Evolutionary conservation across 2,797 vertebrate genomes (phyloP).

Genomic region (Myiotriccus ornatus): DNA sequence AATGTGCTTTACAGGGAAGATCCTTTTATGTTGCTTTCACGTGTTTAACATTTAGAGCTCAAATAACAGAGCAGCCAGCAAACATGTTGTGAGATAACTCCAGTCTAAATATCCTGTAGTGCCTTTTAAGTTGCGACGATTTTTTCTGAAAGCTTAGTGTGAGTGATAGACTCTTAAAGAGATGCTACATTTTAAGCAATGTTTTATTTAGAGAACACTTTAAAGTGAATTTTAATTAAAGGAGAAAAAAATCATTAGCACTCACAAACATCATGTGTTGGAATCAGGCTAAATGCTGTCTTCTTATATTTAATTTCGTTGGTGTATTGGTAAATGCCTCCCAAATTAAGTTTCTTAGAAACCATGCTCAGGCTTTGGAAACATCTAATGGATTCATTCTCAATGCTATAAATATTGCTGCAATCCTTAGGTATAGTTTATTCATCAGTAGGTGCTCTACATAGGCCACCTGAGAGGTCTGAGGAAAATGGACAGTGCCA

Average conservation of each 20-base stretch:
- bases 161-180: constrained; percentile 19
- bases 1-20: constrained; percentile 38
- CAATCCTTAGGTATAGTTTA: background rate
- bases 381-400: background rate
- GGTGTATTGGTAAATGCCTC: background rate
- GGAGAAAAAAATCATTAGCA: background rate
- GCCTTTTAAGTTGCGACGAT: background rate
- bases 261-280: background rate
- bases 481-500: background rate
- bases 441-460: background rate
- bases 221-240: constrained; percentile 38
- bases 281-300: background rate
- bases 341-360: background rate
- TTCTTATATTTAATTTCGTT: background rate
- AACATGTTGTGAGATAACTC: constrained; percentile 37
- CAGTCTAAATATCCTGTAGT: constrained; percentile 31
- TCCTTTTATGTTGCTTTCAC: constrained; percentile 47
- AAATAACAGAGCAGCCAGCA: constrained; percentile 47
- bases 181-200: background rate
- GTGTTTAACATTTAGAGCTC: constrained; percentile 49
- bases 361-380: background rate
- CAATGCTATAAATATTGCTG: background rate
- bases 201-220: constrained; percentile 13
- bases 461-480: background rate
- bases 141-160: background rate